Conservation (phyloP, 1,140 invertebrate genomes). For the Diabrotica undecimpunctata region DNA sequence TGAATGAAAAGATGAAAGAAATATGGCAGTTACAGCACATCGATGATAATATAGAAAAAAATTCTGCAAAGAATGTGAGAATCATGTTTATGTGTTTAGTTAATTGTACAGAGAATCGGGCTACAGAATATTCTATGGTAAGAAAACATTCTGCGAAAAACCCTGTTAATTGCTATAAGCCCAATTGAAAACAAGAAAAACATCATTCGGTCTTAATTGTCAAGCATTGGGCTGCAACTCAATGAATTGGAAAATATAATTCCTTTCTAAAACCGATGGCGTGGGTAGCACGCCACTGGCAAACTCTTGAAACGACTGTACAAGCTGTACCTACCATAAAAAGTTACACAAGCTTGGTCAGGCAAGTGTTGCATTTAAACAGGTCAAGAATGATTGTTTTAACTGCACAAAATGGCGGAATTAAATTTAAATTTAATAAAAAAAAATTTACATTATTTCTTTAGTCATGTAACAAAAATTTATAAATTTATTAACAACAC, state of each 20-base stretch:
- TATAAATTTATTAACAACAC: too few relatives aligned
- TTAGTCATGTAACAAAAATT: too few relatives aligned
- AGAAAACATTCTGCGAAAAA: slow-evolving; percentile 12
- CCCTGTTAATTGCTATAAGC: slow-evolving; percentile 15
- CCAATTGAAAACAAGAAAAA: slow-evolving; percentile 18
- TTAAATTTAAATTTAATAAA: too few relatives aligned
- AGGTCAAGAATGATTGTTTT: neutral
- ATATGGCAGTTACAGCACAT: too few relatives aligned
- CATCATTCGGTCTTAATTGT: slow-evolving; percentile 3
- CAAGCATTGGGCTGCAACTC: slow-evolving; percentile 12
- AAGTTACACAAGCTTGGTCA: neutral
- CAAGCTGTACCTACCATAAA: slow-evolving; percentile 10
- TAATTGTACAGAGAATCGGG: slow-evolving; percentile 18
- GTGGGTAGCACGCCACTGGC: slow-evolving; percentile 7
- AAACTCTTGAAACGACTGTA: slow-evolving; percentile 14
- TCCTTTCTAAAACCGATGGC: neutral
- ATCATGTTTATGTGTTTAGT: too few relatives aligned
- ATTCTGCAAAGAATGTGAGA: too few relatives aligned
- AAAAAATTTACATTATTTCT: too few relatives aligned
- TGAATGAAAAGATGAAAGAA: too few relatives aligned
- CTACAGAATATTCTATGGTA: slow-evolving; percentile 7
- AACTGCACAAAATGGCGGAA: neutral
- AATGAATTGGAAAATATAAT: neutral
- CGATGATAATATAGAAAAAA: too few relatives aligned
- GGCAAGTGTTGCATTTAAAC: neutral